phyloP scores from a whole-genome alignment of 2,113 vertebrate species.

The Condylura cristata region DNA sequence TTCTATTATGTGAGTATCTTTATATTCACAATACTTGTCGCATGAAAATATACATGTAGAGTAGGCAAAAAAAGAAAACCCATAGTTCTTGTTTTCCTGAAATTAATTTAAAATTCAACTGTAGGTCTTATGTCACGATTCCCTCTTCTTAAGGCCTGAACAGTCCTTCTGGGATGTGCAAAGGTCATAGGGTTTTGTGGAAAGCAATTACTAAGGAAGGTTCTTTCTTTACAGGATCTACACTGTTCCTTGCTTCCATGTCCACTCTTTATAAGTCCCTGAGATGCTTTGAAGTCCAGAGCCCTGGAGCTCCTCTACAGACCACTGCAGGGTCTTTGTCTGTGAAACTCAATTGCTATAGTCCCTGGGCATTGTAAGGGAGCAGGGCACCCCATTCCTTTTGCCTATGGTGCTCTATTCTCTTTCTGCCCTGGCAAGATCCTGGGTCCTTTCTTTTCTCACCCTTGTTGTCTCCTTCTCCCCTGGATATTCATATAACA shows the following conservation, averaged over 20 bases:
- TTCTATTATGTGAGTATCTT: neutral
- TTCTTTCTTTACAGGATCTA: neutral
- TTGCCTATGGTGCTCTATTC: neutral
- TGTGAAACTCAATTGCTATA: neutral
- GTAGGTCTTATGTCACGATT: neutral
- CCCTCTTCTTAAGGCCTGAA: neutral
- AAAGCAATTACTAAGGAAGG: constrained; percentile 3
- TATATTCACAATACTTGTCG: neutral
- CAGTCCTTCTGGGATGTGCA: neutral
- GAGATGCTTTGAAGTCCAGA: neutral
- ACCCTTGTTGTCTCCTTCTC: neutral
- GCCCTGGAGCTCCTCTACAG: neutral
- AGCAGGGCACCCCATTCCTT: neutral
- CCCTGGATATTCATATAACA: no score
- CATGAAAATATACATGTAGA: neutral
- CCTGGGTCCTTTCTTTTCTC: no score
- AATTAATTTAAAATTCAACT: neutral
- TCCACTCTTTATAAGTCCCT: neutral
- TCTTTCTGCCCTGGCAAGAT: neutral
- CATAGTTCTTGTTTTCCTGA: neutral
- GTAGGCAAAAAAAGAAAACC: neutral
- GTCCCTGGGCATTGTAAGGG: neutral
- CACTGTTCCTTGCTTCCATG: neutral
- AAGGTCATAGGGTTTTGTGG: neutral
- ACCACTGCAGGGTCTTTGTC: neutral